Percentiles rank a stretch among this genome's conserved stretches.
These are phyloP conservation scores for Andrena chrysosceles DNA, from an alignment of 2,888 invertebrate genomes.

Conservation along the genomic window DNA sequence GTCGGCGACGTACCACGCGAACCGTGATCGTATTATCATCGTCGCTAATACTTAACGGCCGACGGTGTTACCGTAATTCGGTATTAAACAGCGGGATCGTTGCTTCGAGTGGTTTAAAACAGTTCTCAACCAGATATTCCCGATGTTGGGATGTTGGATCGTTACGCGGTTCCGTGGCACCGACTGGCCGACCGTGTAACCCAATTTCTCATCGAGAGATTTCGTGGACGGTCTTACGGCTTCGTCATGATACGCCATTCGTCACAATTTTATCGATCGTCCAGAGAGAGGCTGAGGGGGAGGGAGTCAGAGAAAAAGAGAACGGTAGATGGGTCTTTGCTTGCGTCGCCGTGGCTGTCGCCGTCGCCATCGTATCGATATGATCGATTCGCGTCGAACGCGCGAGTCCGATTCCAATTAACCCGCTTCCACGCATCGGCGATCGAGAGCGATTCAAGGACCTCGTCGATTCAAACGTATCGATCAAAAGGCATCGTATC, in stretches of 20 bases:
- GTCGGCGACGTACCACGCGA: constrained; percentile 40
- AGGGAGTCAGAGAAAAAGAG: neutral
- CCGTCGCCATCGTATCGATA: constrained; percentile 42
- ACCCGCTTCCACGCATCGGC: constrained; percentile 75
- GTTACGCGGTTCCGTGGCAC: constrained; percentile 40
- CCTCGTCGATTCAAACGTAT: constrained; percentile 55
- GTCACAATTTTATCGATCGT: constrained; percentile 75
- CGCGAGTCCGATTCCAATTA: constrained; percentile 76
- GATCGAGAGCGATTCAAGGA: constrained; percentile 73
- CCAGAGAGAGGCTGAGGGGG: constrained; percentile 16
- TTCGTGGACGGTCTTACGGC: constrained; percentile 60
- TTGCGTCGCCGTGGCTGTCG: constrained; percentile 18
- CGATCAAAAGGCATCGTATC: constrained; percentile 43
- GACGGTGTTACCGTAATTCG: neutral
- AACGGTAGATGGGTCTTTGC: constrained; percentile 14
- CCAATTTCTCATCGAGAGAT: constrained; percentile 65
- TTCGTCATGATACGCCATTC: constrained; percentile 74
- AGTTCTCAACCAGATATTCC: constrained; percentile 28
- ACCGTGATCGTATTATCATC: constrained; percentile 30
- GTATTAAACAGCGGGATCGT: neutral
- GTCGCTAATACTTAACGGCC: constrained; percentile 8
- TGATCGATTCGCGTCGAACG: constrained; percentile 66
- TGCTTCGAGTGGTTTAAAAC: neutral
- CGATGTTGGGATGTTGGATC: constrained; percentile 13
- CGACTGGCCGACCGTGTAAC: constrained; percentile 70